Evolutionary conservation across 2,888 invertebrate species (phyloP).

Genomic region (Drosophila pseudotakahashii): DNA sequence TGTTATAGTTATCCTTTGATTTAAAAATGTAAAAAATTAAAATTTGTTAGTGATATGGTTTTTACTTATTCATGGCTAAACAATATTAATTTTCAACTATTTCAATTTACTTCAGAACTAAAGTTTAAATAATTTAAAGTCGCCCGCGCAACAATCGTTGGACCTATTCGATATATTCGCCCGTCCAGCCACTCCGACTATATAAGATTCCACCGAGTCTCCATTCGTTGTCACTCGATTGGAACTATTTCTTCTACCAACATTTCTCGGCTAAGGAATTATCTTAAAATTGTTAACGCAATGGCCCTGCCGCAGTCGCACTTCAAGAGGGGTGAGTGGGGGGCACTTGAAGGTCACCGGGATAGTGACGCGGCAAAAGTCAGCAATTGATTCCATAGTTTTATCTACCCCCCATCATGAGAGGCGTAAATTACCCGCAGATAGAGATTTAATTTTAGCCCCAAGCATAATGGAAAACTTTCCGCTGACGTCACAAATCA

Average conservation of each 20-base stretch:
- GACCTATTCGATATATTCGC: conserved; percentile 10
- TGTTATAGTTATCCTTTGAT: too few species aligned
- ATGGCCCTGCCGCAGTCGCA: conserved; percentile 67
- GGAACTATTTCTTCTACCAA: background rate
- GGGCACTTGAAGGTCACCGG: conserved; percentile 45
- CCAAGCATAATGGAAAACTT: conserved; percentile 10
- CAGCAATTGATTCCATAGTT: conserved; percentile 24
- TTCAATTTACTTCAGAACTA: too few species aligned
- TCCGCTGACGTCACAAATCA: conserved; percentile 33
- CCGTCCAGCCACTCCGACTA: conserved; percentile 1
- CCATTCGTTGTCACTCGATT: conserved; percentile 7
- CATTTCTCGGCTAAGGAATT: conserved; percentile 15
- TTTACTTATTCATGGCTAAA: background rate
- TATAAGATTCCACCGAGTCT: conserved; percentile 7
- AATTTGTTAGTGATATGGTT: too few species aligned
- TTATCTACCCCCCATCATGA: conserved; percentile 21
- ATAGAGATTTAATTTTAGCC: conserved; percentile 25
- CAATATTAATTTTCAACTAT: too few species aligned
- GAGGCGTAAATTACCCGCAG: conserved; percentile 12
- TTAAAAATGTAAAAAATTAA: too few species aligned
- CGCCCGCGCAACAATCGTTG: background rate
- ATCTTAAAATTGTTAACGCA: conserved; percentile 5
- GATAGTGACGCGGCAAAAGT: conserved; percentile 25
- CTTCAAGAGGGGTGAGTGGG: conserved; percentile 65
- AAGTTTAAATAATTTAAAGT: background rate